These are phyloP conservation scores for Torymus auratus DNA, from an alignment of 2,888 invertebrate genomes.

Conservation along the genomic window DNA sequence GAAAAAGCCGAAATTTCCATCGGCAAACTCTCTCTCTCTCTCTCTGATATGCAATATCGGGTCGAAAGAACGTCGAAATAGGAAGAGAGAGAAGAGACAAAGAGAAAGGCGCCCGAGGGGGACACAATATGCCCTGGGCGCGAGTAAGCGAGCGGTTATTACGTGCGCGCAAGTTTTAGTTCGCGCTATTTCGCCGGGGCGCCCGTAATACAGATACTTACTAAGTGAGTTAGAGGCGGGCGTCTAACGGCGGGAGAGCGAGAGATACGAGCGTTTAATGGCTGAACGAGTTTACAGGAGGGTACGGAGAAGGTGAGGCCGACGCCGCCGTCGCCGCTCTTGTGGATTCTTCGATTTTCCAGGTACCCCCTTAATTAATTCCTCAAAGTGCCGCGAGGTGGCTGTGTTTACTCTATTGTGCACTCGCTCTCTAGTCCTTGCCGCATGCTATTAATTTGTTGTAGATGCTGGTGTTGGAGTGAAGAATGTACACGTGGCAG, in stretches of 20 bases:
- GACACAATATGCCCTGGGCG: constrained; percentile 39
- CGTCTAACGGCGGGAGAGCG: constrained; percentile 20
- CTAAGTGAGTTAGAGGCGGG: constrained; percentile 46
- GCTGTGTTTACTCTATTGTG: no score
- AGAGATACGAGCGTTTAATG: constrained; percentile 33
- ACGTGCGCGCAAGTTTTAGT: constrained; percentile 45
- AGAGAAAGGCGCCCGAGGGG: constrained; percentile 21
- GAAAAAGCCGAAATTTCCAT: neutral
- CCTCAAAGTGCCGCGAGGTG: neutral
- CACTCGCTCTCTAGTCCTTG: no score
- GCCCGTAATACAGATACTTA: constrained; percentile 42
- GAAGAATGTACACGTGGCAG: no score
- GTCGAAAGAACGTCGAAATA: constrained; percentile 17
- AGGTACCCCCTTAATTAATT: constrained; percentile 11
- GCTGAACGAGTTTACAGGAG: constrained; percentile 18
- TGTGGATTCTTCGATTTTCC: constrained; percentile 28
- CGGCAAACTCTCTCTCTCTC: neutral
- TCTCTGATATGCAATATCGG: constrained; percentile 11
- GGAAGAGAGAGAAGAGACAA: neutral
- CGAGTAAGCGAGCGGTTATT: constrained; percentile 31
- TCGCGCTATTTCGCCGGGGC: constrained; percentile 34
- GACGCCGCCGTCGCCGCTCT: no score
- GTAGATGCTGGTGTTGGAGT: no score
- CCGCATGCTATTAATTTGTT: no score
- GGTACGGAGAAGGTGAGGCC: neutral